A percentile compares a stretch with the other conserved stretches of the same genome.
These are phyloP conservation scores for Zoanthus gigantus DNA, from an alignment of 92 coral and sea anemone species.

Conservation along the genomic window DNA sequence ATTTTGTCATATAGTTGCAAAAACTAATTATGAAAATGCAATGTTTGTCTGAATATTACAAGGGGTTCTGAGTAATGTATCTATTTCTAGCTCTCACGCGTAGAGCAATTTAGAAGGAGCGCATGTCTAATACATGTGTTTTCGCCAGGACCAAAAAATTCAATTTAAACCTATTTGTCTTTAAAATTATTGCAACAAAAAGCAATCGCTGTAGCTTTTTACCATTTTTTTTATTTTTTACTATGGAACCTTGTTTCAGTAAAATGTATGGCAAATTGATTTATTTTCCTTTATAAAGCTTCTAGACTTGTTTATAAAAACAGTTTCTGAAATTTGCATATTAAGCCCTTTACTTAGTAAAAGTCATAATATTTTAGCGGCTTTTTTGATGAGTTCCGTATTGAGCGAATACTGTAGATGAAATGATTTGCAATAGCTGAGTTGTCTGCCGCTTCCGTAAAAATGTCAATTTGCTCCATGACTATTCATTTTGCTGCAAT, in stretches of 20 bases:
- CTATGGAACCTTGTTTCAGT: neutral
- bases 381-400: neutral
- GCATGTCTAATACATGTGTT: too few relatives aligned
- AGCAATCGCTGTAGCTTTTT: too few relatives aligned
- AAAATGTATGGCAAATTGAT: neutral
- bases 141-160: too few relatives aligned
- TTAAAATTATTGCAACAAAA: too few relatives aligned
- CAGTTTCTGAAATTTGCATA: neutral
- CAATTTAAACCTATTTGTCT: too few relatives aligned
- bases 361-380: neutral
- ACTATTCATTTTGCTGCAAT: neutral
- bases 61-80: too few relatives aligned
- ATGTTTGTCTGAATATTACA: too few relatives aligned
- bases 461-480: neutral
- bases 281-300: neutral
- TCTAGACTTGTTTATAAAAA: neutral
- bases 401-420: neutral
- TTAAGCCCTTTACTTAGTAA: neutral
- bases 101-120: too few relatives aligned
- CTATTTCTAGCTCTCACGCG: too few relatives aligned
- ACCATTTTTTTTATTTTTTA: too few relatives aligned
- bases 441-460: neutral
- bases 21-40: too few relatives aligned
- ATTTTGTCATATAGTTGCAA: too few relatives aligned
- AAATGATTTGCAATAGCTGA: conserved; percentile 7